A percentile compares a stretch with the other conserved stretches of the same genome.
These are phyloP conservation scores for Cephus runcator DNA, from an alignment of 2,888 invertebrate species.

Conservation along the genomic window DNA sequence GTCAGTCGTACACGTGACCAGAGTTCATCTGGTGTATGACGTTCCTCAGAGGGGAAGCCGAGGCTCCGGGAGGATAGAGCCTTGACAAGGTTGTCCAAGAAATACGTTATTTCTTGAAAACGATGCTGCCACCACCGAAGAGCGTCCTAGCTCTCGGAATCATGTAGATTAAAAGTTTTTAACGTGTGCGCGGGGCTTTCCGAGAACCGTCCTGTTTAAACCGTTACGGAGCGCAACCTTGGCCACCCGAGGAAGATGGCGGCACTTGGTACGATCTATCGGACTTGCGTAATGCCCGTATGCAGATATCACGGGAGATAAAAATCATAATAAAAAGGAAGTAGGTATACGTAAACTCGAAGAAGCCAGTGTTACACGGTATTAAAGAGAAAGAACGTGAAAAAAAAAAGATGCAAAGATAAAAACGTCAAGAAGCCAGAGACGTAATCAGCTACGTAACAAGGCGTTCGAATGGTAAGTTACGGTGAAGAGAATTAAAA, in stretches of 20 bases:
- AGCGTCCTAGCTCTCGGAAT: neutral
- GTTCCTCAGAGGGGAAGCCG: neutral
- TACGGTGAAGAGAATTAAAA: neutral
- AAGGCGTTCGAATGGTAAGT: neutral
- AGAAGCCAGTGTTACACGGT: neutral
- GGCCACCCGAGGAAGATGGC: neutral
- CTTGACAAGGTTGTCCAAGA: slow-evolving; percentile 1
- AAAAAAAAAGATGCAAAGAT: neutral
- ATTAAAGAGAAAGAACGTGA: slow-evolving; percentile 11
- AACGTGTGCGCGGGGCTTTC: neutral
- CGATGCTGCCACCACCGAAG: neutral
- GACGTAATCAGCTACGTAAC: neutral
- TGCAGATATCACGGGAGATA: neutral
- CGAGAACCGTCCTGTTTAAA: slow-evolving; percentile 1
- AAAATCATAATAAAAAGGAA: neutral
- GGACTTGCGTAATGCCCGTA: neutral
- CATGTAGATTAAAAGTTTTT: neutral
- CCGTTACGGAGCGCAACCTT: slow-evolving; percentile 5
- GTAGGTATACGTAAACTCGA: neutral
- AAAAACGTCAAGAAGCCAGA: neutral
- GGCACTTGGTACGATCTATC: neutral
- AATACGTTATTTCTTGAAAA: neutral
- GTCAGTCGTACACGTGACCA: neutral
- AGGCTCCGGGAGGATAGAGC: neutral
- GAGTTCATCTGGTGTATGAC: neutral